Evolutionary conservation across 2,888 invertebrate species (phyloP).

Genomic region (Tuta absoluta): DNA sequence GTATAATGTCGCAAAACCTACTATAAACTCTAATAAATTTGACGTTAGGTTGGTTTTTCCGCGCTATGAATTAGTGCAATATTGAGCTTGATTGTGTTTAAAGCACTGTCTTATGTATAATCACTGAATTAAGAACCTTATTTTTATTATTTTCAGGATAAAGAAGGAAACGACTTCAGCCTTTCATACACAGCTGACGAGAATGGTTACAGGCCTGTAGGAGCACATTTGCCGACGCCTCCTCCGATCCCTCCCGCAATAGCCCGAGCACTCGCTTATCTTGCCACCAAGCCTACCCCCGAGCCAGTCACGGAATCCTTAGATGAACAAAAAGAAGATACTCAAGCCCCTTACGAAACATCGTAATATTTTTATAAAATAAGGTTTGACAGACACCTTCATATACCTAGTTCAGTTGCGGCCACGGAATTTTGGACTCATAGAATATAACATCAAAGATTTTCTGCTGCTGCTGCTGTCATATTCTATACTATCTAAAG

Average conservation of each 20-base stretch:
- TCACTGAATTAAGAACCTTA: too few relatives aligned
- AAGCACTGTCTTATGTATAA: too few relatives aligned
- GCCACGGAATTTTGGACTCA: too few relatives aligned
- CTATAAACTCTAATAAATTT: too few relatives aligned
- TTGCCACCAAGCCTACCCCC: slow-evolving; percentile 71
- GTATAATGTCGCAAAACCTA: too few relatives aligned
- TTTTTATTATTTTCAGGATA: slow-evolving; percentile 56
- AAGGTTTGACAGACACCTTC: background rate
- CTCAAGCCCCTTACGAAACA: background rate
- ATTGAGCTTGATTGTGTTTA: too few relatives aligned
- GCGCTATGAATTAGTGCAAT: too few relatives aligned
- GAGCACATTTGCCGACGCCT: slow-evolving; percentile 74
- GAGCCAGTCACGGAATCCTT: slow-evolving; percentile 53
- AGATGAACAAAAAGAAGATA: background rate
- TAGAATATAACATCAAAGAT: too few relatives aligned
- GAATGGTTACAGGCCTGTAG: slow-evolving; percentile 72
- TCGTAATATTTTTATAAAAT: background rate
- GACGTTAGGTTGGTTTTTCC: too few relatives aligned
- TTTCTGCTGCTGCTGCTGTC: too few relatives aligned
- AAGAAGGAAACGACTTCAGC: slow-evolving; percentile 74
- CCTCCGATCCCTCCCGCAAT: slow-evolving; percentile 80
- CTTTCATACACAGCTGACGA: slow-evolving; percentile 79
- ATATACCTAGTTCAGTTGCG: background rate
- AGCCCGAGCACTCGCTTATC: slow-evolving; percentile 74
- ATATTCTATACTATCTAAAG: background rate